Evolutionary conservation across 2,888 invertebrate genomes (phyloP).

Genomic region (Papilio protenor): DNA sequence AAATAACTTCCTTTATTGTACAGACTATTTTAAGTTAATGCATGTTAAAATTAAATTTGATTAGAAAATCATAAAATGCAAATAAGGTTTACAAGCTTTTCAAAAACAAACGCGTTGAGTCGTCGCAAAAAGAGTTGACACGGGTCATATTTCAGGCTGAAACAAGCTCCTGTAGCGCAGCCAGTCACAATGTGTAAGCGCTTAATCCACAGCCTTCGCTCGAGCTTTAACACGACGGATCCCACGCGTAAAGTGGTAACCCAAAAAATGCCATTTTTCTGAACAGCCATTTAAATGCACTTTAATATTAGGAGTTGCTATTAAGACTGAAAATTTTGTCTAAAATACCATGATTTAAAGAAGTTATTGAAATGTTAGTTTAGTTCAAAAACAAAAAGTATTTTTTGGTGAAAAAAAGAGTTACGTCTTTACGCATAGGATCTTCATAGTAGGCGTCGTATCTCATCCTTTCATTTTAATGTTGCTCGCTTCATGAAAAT

Average conservation of each 20-base stretch:
- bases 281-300: background rate
- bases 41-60: background rate
- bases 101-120: constrained; percentile 5
- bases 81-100: constrained; percentile 8
- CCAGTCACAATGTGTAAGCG: constrained; percentile 34
- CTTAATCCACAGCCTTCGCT: constrained; percentile 28
- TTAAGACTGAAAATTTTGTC: background rate
- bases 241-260: background rate
- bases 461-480: constrained; percentile 16
- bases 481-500: constrained; percentile 7
- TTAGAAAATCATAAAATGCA: constrained; percentile 7
- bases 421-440: background rate
- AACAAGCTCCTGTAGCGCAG: constrained; percentile 17
- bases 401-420: background rate
- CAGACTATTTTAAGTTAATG: background rate
- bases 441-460: background rate
- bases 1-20: background rate
- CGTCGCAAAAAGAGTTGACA: constrained; percentile 21
- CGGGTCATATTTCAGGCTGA: constrained; percentile 26
- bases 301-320: background rate
- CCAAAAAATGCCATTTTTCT: background rate
- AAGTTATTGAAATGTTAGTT: background rate
- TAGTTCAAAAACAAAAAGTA: background rate
- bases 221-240: constrained; percentile 13
- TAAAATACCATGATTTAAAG: background rate